Percentiles rank a stretch among this genome's conserved stretches.
Conservation (phyloP, 2,797 vertebrate genomes). For the Sciaenops ocellatus region DNA sequence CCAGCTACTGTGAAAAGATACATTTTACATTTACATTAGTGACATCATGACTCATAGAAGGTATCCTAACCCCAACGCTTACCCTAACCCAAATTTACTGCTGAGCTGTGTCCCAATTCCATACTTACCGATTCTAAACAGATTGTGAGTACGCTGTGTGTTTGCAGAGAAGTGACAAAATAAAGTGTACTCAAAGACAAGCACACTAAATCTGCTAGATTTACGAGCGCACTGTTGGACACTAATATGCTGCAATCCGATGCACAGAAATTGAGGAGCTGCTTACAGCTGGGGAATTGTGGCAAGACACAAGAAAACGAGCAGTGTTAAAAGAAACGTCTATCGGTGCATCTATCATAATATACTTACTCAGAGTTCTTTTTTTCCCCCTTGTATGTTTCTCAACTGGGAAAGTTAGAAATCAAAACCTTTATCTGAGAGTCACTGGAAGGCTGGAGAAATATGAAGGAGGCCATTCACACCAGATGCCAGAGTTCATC, state of each 20-base stretch:
- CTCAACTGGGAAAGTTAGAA: neutral
- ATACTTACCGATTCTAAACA: neutral
- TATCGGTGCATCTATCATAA: neutral
- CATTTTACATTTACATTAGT: neutral
- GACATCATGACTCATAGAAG: neutral
- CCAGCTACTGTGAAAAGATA: neutral
- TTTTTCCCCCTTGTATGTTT: too few relatives aligned
- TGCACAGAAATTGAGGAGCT: neutral
- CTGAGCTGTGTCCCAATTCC: neutral
- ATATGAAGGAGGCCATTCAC: slow-evolving; percentile 28
- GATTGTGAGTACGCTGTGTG: neutral
- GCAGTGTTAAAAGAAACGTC: neutral
- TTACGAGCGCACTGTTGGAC: neutral
- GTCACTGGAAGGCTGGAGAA: slow-evolving; percentile 16
- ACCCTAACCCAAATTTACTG: neutral
- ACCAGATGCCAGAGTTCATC: slow-evolving; percentile 23
- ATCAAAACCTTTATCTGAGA: neutral
- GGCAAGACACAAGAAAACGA: neutral
- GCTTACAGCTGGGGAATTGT: neutral
- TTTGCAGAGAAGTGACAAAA: neutral
- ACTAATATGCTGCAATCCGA: neutral
- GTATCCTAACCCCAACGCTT: neutral
- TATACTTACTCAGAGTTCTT: neutral
- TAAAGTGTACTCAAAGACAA: neutral
- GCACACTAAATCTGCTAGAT: neutral